A percentile compares a stretch with the other conserved stretches of the same genome.
Evolutionary conservation across 2,797 vertebrate species (phyloP).

Genomic region (Prionace glauca): DNA sequence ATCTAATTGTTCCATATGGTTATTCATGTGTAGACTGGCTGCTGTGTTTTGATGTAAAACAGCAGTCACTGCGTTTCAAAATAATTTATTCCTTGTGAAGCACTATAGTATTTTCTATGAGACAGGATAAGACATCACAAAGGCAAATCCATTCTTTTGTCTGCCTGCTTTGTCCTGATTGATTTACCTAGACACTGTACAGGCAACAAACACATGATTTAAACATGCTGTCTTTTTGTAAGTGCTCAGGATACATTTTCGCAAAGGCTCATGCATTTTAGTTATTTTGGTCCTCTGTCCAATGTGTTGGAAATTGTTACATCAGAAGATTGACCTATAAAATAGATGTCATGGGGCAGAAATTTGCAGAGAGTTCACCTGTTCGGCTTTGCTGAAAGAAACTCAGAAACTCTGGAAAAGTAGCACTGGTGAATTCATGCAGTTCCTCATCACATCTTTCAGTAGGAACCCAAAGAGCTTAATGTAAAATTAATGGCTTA

Average conservation of each 20-base stretch:
- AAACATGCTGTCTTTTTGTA: not conserved
- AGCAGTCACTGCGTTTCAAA: not conserved
- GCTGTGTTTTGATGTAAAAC: not conserved
- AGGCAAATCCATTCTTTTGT: too few relatives aligned
- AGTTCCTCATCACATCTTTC: not conserved
- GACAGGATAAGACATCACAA: too few relatives aligned
- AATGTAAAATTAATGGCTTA: not conserved
- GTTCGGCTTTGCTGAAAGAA: not conserved
- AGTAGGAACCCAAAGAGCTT: not conserved
- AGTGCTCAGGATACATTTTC: not conserved
- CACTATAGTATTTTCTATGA: not conserved
- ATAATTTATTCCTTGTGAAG: not conserved
- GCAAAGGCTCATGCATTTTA: not conserved
- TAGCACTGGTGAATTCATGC: not conserved
- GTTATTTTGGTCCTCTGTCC: not conserved
- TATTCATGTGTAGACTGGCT: not conserved
- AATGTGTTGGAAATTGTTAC: not conserved
- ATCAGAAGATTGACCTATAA: not conserved
- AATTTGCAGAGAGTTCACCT: not conserved
- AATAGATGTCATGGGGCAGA: not conserved
- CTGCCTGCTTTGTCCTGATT: not conserved
- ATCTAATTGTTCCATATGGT: not conserved
- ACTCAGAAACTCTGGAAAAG: not conserved
- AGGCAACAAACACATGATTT: constrained; percentile 10
- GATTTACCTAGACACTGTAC: not conserved